A percentile compares a stretch with the other conserved stretches of the same genome.
Conservation (phyloP, 2,888 invertebrate species). For the Pseudanteris insignis region DNA sequence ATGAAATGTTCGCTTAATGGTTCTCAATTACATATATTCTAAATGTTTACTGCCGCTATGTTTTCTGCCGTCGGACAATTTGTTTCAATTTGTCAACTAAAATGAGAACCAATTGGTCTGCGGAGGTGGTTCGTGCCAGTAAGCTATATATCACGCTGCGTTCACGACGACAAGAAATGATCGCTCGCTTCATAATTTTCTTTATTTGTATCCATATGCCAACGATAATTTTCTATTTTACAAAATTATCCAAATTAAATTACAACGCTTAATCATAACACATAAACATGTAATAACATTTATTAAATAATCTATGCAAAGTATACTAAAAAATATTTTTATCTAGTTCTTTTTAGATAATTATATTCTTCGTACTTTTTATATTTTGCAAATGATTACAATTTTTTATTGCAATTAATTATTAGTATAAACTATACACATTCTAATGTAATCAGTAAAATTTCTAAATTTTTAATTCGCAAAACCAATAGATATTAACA, state of each 20-base stretch:
- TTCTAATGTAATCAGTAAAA: too few relatives aligned
- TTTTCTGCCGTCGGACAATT: constrained; percentile 55
- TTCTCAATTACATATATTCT: constrained; percentile 9
- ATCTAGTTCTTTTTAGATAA: too few relatives aligned
- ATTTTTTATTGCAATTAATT: too few relatives aligned
- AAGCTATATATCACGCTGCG: constrained; percentile 55
- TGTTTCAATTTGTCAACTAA: constrained; percentile 57
- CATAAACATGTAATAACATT: not conserved
- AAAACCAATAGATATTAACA: too few relatives aligned
- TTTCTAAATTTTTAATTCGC: too few relatives aligned
- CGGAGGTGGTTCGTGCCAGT: constrained; percentile 61
- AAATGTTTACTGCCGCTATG: constrained; percentile 2
- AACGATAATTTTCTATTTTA: constrained; percentile 18
- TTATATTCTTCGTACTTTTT: too few relatives aligned
- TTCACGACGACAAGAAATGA: constrained; percentile 25
- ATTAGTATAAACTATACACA: too few relatives aligned
- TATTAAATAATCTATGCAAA: too few relatives aligned
- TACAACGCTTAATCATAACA: not conserved
- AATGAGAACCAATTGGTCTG: constrained; percentile 48
- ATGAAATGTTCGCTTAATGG: not conserved
- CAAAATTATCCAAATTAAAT: constrained; percentile 5
- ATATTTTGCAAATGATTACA: too few relatives aligned
- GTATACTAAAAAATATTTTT: too few relatives aligned
- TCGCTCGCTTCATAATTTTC: constrained; percentile 22
- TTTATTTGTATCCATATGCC: constrained; percentile 6